Evolutionary conservation across 1,140 invertebrate species (phyloP).

Genomic region (Ceratoteleas bidentatus): DNA sequence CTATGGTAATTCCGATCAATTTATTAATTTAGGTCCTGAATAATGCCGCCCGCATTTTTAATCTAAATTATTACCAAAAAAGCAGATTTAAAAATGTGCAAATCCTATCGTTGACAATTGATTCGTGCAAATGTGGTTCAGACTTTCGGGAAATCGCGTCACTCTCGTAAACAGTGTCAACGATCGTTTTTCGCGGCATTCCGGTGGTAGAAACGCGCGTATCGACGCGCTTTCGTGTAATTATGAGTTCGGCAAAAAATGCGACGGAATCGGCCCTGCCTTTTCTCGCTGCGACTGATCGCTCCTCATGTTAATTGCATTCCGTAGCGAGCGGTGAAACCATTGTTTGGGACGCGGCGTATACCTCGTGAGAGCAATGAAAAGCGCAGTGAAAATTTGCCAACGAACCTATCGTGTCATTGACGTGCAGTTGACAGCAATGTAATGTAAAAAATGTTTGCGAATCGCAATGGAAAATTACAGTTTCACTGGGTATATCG

Average conservation of each 20-base stretch:
- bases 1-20: slow-evolving; percentile 26
- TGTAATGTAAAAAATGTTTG: too few species aligned
- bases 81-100: background rate
- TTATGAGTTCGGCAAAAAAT: slow-evolving; percentile 42
- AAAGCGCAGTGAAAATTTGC: slow-evolving; percentile 55
- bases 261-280: slow-evolving; percentile 41
- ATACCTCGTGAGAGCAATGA: slow-evolving; percentile 54
- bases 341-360: slow-evolving; percentile 51
- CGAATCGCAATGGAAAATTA: too few species aligned
- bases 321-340: slow-evolving; percentile 46
- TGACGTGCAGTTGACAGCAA: slow-evolving; percentile 44
- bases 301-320: slow-evolving; percentile 53
- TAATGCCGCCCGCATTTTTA: slow-evolving; percentile 1
- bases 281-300: slow-evolving; percentile 51
- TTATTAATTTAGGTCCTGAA: slow-evolving; percentile 27
- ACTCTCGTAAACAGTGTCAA: slow-evolving; percentile 25
- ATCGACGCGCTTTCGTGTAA: slow-evolving; percentile 58
- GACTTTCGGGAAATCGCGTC: background rate
- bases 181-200: slow-evolving; percentile 32
- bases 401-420: slow-evolving; percentile 46
- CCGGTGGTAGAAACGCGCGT: slow-evolving; percentile 40
- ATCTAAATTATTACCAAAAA: background rate
- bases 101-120: background rate
- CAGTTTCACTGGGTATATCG: too few species aligned
- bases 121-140: background rate